These are phyloP conservation scores for Takifugu rubripes DNA, from an alignment of 2,797 vertebrate species.

Conservation along the genomic window DNA sequence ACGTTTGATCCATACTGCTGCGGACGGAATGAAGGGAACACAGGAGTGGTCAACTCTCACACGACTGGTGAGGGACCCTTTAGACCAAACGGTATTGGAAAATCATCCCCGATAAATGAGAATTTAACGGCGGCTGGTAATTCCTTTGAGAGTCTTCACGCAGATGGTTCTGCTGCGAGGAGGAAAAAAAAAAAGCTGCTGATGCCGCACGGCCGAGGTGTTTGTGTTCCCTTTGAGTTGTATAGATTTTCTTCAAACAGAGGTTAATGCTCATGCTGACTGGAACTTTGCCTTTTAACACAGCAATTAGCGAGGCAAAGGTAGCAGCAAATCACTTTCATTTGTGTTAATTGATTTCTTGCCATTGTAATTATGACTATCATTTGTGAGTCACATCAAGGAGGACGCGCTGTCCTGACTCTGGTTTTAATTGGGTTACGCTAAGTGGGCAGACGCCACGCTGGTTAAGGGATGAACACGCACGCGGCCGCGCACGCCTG, in stretches of 20 bases:
- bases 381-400: slow-evolving; percentile 63
- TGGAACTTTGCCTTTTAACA: slow-evolving; percentile 61
- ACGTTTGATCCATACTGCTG: neutral
- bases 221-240: slow-evolving; percentile 44
- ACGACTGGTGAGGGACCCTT: neutral
- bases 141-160: slow-evolving; percentile 26
- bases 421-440: slow-evolving; percentile 53
- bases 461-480: neutral
- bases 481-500: slow-evolving; percentile 6
- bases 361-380: slow-evolving; percentile 73
- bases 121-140: slow-evolving; percentile 23
- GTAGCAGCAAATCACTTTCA: slow-evolving; percentile 66
- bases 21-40: slow-evolving; percentile 2
- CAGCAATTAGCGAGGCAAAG: slow-evolving; percentile 63
- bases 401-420: slow-evolving; percentile 32
- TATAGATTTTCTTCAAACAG: slow-evolving; percentile 63
- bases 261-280: slow-evolving; percentile 60
- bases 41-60: neutral
- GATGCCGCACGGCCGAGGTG: slow-evolving; percentile 38
- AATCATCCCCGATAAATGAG: slow-evolving; percentile 25
- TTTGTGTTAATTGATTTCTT: slow-evolving; percentile 70
- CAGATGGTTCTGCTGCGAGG: slow-evolving; percentile 28
- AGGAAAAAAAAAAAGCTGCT: slow-evolving; percentile 26
- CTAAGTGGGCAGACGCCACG: slow-evolving; percentile 16
- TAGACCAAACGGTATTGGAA: slow-evolving; percentile 12